Percentiles rank a stretch among this genome's conserved stretches.
These are phyloP conservation scores for Pemphigus obesinymphae DNA, from an alignment of 1,140 invertebrate genomes.

Conservation along the genomic window DNA sequence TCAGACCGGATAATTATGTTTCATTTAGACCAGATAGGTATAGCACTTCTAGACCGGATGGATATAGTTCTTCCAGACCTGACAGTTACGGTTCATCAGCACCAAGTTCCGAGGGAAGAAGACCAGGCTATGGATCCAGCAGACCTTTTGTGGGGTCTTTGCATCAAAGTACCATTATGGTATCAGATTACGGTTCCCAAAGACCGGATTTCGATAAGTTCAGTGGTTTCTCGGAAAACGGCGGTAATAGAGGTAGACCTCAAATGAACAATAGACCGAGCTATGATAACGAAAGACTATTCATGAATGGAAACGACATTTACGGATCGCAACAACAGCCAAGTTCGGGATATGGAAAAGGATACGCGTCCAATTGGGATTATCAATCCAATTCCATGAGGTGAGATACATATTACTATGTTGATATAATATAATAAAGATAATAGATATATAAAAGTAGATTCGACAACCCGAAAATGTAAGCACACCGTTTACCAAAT, in stretches of 20 bases:
- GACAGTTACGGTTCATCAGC: not conserved
- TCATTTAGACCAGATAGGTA: not conserved
- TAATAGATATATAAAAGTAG: no score
- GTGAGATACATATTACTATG: not conserved
- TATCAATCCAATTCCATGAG: constrained; percentile 32
- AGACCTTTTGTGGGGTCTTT: not conserved
- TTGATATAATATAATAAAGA: not conserved
- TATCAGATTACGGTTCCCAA: not conserved
- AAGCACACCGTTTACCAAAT: no score
- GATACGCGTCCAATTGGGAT: constrained; percentile 34
- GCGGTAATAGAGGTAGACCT: not conserved
- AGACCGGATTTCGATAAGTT: not conserved
- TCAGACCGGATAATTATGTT: not conserved
- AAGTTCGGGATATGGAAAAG: constrained; percentile 11
- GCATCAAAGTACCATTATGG: not conserved
- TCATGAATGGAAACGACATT: not conserved
- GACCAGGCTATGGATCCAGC: not conserved
- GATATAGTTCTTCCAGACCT: not conserved
- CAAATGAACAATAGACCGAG: not conserved
- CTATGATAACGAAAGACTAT: not conserved
- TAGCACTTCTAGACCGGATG: not conserved
- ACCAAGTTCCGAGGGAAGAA: not conserved
- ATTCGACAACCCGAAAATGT: no score
- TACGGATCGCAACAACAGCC: constrained; percentile 11
- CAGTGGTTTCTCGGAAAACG: not conserved